Evolutionary conservation across 2,797 vertebrate genomes (phyloP).

Genomic region (Dryobates pubescens): DNA sequence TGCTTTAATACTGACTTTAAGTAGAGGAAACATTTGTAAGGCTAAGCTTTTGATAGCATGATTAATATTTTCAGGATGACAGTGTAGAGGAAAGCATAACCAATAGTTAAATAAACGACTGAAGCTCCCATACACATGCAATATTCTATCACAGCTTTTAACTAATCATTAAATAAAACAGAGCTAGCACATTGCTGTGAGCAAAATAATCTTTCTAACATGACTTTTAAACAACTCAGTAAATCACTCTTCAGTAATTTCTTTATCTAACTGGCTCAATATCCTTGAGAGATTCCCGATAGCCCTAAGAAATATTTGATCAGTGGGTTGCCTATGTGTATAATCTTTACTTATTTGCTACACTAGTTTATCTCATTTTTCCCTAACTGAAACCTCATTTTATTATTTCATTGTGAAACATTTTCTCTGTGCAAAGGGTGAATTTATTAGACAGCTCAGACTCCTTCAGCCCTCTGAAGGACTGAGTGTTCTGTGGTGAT

Average conservation of each 20-base stretch:
- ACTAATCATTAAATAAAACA: conserved; percentile 57
- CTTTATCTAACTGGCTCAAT: conserved; percentile 69
- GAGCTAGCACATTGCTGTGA: conserved; percentile 59
- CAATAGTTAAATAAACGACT: conserved; percentile 44
- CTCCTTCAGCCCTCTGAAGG: conserved; percentile 30
- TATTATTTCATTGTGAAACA: conserved; percentile 68
- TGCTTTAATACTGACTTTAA: not conserved
- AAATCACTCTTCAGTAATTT: conserved; percentile 72
- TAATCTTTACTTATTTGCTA: conserved; percentile 72
- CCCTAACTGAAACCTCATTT: conserved; percentile 62
- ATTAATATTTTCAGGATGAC: conserved; percentile 38
- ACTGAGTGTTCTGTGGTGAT: not conserved
- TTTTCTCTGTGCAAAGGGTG: conserved; percentile 28
- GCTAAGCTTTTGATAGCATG: conserved; percentile 4
- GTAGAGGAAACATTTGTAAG: not conserved
- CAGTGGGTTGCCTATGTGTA: conserved; percentile 66
- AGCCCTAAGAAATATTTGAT: conserved; percentile 74
- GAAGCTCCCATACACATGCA: not conserved
- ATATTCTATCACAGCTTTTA: conserved; percentile 38
- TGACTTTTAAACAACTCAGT: conserved; percentile 67
- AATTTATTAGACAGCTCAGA: conserved; percentile 52
- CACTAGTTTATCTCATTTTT: conserved; percentile 72
- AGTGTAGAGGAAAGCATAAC: not conserved
- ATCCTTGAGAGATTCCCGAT: conserved; percentile 58
- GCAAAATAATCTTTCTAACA: conserved; percentile 69